A percentile compares a stretch with the other conserved stretches of the same genome.
phyloP scores from a whole-genome alignment of 2,888 invertebrate species.

The Hecatera dysodea region DNA sequence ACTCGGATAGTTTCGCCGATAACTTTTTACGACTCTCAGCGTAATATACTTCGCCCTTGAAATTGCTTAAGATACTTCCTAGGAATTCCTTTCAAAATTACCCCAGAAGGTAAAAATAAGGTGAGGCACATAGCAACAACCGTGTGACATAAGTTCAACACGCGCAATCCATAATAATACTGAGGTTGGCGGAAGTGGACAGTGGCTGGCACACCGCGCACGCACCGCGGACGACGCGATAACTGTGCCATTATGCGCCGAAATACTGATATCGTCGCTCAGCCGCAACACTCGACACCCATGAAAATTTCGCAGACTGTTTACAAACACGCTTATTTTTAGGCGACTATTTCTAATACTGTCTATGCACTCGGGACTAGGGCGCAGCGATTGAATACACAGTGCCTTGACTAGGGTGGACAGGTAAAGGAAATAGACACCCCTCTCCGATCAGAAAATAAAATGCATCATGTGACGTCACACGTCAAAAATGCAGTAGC shows the following conservation, averaged over 20 bases:
- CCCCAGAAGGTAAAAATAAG: constrained; percentile 15
- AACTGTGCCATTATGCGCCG: constrained; percentile 56
- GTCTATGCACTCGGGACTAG: constrained; percentile 28
- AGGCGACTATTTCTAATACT: constrained; percentile 60
- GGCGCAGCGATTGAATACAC: constrained; percentile 5
- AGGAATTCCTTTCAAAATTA: constrained; percentile 13
- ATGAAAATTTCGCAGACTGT: constrained; percentile 60
- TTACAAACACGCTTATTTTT: constrained; percentile 69
- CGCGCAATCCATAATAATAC: constrained; percentile 78
- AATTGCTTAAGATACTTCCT: constrained; percentile 20
- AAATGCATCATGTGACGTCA: constrained; percentile 80
- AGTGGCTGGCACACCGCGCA: constrained; percentile 49
- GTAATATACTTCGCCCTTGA: constrained; percentile 37
- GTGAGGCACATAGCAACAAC: constrained; percentile 53
- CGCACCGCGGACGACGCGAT: constrained; percentile 41
- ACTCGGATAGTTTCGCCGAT: constrained; percentile 16
- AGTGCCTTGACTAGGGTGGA: constrained; percentile 12
- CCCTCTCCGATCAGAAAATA: constrained; percentile 35
- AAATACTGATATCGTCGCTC: constrained; percentile 52
- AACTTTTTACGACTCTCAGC: constrained; percentile 22
- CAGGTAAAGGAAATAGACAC: constrained; percentile 53
- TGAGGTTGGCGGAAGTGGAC: constrained; percentile 81
- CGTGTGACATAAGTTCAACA: constrained; percentile 72
- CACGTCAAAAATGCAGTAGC: constrained; percentile 85
- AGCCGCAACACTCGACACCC: constrained; percentile 45